phyloP scores from a whole-genome alignment of 2,888 invertebrate genomes.

The Miltochrista miniata region DNA sequence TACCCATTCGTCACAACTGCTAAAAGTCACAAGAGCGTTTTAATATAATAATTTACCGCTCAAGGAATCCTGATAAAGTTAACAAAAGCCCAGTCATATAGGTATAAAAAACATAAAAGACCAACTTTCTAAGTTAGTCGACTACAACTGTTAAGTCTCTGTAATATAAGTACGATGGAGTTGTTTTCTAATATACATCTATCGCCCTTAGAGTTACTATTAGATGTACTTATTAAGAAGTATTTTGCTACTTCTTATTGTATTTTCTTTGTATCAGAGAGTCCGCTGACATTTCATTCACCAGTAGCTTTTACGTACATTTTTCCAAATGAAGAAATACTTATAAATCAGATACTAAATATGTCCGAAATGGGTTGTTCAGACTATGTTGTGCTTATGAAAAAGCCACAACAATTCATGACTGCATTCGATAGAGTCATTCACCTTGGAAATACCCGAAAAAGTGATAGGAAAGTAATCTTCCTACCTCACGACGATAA shows the following conservation, averaged over 20 bases:
- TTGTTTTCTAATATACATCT: constrained; percentile 15
- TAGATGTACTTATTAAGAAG: constrained; percentile 54
- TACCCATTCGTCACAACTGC: no score
- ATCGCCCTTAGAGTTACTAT: constrained; percentile 56
- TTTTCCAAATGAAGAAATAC: constrained; percentile 37
- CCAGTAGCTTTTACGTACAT: constrained; percentile 49
- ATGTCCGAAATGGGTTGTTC: constrained; percentile 76
- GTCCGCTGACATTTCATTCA: constrained; percentile 38
- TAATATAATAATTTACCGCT: no score
- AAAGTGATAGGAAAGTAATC: constrained; percentile 73
- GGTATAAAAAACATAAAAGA: no score
- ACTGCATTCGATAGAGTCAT: constrained; percentile 62
- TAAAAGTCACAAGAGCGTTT: no score
- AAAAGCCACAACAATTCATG: constrained; percentile 64
- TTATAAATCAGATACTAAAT: constrained; percentile 49
- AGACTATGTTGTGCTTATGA: constrained; percentile 68
- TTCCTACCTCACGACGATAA: constrained; percentile 51
- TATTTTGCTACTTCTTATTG: constrained; percentile 63
- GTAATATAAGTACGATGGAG: not conserved
- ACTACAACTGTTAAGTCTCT: no score
- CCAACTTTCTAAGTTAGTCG: no score
- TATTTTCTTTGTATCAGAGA: constrained; percentile 62
- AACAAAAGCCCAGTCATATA: no score
- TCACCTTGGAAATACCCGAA: constrained; percentile 62
- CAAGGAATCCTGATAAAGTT: no score